Base-by-base conservation (phyloP, 2,113 vertebrate genomes). In the Lepus europaeus region DNA sequence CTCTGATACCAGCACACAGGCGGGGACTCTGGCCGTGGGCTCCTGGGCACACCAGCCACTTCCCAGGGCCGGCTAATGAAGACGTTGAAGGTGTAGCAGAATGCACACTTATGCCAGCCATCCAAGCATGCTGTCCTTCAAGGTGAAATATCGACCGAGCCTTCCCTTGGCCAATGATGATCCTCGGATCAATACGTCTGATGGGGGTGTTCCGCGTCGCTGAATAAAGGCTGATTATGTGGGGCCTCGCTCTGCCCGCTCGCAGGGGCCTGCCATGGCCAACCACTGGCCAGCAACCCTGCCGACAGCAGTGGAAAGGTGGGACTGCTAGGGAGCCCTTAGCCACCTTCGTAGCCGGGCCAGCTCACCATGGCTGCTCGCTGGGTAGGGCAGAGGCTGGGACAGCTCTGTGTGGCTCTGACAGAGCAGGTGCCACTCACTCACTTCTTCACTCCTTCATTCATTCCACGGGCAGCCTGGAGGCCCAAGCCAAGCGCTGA, bases 381-480 rank as follows among this genome's bases (percentile, higher is more conserved):
- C 36, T 36, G 74, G 36, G 27, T 7, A 33, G 36, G 70, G 53
- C 9, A 4, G 29, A 45, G 12, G 23, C 0, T 6, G 33, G 66
- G 45, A 20, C 59, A n/a, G 9, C 45, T 11, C 13, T 36, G 27
- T 7, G 7, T 25, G 20, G 59, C 61, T 90, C 70, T 36, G 53
- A 69, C 76, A 39, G 61, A 45, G 1, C 45, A 45, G 45, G 45
- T 7, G 45, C 61, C 9, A 11, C 25, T 22, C 36, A 2, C 10
- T 56, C 66, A 16, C 16, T 31, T 5, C 16, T 19, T 53, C 63
- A 64, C 9, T n/a, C 39, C 14, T 2, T n/a, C 33, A 78, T 23
- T 53, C 49, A 39, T 2, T 36, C 76, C 3, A 17, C 4, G 61
- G 56, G 19, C 1, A 0, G 10, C 0, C 0, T 1, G 11, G 16